Percentiles rank a stretch among this genome's conserved stretches.
Evolutionary conservation across 2,888 invertebrate species (phyloP).

Genomic region (Drosophila birchii): DNA sequence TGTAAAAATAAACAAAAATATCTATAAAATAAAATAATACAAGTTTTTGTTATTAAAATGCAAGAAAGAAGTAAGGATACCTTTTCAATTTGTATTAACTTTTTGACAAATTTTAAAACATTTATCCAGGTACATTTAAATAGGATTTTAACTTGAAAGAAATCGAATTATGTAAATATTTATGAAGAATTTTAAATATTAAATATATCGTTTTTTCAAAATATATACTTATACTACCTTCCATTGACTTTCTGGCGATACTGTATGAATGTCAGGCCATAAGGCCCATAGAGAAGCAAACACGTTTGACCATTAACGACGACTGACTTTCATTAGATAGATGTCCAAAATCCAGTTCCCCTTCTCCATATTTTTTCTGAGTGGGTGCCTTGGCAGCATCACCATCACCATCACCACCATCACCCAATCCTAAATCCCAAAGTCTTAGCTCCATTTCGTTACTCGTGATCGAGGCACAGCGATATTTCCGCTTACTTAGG

Average conservation of each 20-base stretch:
- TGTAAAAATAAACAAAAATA: too few species aligned
- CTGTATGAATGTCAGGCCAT: constrained; percentile 55
- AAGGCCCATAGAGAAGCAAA: constrained; percentile 46
- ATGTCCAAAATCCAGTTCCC: constrained; percentile 45
- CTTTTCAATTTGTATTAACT: too few species aligned
- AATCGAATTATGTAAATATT: too few species aligned
- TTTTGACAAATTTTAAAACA: too few species aligned
- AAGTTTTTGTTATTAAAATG: too few species aligned
- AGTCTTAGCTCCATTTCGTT: constrained; percentile 11
- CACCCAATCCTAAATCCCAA: background rate
- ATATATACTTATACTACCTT: background rate
- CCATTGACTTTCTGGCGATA: constrained; percentile 31
- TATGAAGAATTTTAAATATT: background rate
- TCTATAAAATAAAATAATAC: too few species aligned
- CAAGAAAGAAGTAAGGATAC: too few species aligned
- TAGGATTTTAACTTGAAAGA: too few species aligned
- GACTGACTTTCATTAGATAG: constrained; percentile 47
- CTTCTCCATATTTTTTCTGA: constrained; percentile 41
- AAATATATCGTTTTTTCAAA: background rate
- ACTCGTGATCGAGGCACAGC: constrained; percentile 20
- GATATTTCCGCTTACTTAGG: constrained; percentile 74
- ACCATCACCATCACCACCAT: constrained; percentile 15
- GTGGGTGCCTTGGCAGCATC: constrained; percentile 38
- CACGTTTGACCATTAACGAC: constrained; percentile 63
- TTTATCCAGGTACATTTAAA: too few species aligned